Conservation (phyloP, 2,113 vertebrate species). For the Corynorhinus townsendii region DNA sequence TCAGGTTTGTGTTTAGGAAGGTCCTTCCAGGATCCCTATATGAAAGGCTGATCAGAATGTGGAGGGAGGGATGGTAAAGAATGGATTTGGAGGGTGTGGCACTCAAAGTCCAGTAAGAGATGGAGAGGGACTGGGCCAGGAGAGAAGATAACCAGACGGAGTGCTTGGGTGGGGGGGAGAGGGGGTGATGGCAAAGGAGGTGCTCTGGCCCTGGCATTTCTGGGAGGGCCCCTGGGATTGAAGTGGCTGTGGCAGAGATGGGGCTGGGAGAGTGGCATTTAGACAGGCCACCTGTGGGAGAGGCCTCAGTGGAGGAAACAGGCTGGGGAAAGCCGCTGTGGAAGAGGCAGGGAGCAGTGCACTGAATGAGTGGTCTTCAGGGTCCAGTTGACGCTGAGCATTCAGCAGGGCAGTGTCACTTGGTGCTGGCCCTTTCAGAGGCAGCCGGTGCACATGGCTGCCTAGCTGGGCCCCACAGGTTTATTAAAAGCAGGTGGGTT, state of each 20-base stretch:
- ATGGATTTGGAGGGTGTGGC: not conserved
- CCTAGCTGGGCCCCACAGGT: not conserved
- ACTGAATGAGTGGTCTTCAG: not conserved
- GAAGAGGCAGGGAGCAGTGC: not conserved
- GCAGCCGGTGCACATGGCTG: fast-evolving
- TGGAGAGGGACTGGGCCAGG: not conserved
- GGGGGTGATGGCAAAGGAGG: not conserved
- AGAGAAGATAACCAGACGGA: not conserved
- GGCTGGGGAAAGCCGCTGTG: not conserved
- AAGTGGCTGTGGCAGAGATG: not conserved
- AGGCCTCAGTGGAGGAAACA: not conserved
- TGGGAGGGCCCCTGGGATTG: not conserved
- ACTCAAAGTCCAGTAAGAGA: no score
- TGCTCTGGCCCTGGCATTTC: not conserved
- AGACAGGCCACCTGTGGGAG: not conserved
- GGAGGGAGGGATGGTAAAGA: not conserved
- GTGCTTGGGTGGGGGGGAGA: no score
- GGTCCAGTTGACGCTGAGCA: fast-evolving
- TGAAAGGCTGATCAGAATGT: not conserved
- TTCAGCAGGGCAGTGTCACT: not conserved
- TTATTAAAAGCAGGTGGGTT: slow-evolving; percentile 24
- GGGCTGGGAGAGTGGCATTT: not conserved
- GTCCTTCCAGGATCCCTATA: not conserved
- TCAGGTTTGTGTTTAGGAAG: not conserved
- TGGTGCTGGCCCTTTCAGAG: not conserved